These are phyloP conservation scores for Drosophila phalerata DNA, from an alignment of 2,888 invertebrate species.

Conservation along the genomic window DNA sequence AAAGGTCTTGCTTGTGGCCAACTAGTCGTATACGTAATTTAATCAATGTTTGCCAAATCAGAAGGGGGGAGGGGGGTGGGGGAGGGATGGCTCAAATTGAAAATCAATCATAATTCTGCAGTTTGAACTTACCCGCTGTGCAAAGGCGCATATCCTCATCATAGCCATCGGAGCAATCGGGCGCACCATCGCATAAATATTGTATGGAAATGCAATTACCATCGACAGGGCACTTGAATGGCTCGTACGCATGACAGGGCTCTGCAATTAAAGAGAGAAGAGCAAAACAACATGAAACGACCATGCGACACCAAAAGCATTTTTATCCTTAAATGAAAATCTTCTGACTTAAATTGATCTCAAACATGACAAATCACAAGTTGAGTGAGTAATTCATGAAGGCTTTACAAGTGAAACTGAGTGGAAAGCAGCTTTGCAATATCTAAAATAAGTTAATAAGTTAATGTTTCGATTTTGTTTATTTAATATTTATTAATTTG, in stretches of 20 bases:
- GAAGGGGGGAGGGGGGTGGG: too few relatives aligned
- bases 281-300: slow-evolving; percentile 11
- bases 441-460: not conserved
- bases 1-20: slow-evolving; percentile 10
- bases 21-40: slow-evolving; percentile 9
- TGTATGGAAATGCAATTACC: slow-evolving; percentile 98
- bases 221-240: slow-evolving; percentile 97
- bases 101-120: slow-evolving; percentile 10
- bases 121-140: slow-evolving; percentile 91
- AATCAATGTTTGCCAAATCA: slow-evolving; percentile 1
- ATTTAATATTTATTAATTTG: not conserved
- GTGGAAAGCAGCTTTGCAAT: too few relatives aligned
- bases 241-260: slow-evolving; percentile 97
- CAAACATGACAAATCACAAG: too few relatives aligned
- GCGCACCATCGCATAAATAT: slow-evolving; percentile 97
- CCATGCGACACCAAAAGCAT: not conserved
- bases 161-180: slow-evolving; percentile 97
- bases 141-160: slow-evolving; percentile 98
- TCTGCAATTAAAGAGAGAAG: slow-evolving; percentile 85
- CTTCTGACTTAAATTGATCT: not conserved
- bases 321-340: not conserved
- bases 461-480: not conserved
- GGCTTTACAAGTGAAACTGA: not conserved
- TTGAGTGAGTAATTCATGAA: not conserved
- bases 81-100: not conserved